phyloP scores from a whole-genome alignment of 2,797 vertebrate species.

The Acrossocheilus wenchowensis region DNA sequence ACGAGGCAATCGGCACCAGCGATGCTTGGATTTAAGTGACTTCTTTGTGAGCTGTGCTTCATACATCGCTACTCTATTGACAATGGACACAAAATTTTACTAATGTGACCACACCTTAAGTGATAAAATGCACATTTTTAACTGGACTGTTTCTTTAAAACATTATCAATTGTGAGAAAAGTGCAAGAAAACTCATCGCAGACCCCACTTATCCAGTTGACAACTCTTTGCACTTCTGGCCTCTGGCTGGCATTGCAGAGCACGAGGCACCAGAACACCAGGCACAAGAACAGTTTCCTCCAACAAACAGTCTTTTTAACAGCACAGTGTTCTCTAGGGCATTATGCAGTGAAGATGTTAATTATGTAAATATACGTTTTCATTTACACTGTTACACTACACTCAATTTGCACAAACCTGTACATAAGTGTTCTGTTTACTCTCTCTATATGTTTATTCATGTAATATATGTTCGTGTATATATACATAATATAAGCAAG shows the following conservation, averaged over 20 bases:
- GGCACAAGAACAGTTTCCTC: background rate
- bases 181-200: background rate
- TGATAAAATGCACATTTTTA: background rate
- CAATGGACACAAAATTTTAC: background rate
- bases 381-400: background rate
- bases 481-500: background rate
- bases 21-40: background rate
- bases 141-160: background rate
- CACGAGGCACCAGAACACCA: background rate
- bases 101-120: background rate
- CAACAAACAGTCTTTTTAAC: background rate
- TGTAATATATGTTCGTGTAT: background rate
- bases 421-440: background rate
- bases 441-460: background rate
- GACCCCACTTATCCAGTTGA: background rate
- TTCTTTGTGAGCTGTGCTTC: background rate
- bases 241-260: background rate
- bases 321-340: background rate
- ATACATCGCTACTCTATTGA: background rate
- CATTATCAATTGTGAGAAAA: background rate
- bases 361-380: conserved; percentile 5
- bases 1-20: background rate
- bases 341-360: conserved; percentile 18
- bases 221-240: background rate
- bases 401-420: background rate